Evolutionary conservation across 2,888 invertebrate genomes (phyloP), one percentile per base, ranked within the genome.

Genomic region (Selenia dentaria): DNA sequence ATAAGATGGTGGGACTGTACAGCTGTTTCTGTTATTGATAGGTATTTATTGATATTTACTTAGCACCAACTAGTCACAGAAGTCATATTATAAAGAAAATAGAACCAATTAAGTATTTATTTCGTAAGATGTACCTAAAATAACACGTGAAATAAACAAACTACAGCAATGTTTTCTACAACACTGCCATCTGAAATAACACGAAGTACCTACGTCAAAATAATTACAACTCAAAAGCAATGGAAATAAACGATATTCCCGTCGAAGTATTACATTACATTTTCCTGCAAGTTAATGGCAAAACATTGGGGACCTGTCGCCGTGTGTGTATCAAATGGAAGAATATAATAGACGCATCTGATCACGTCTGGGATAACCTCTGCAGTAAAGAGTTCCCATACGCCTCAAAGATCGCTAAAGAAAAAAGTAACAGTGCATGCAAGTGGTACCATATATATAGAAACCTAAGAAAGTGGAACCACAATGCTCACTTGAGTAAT

Each of bases 381-480:
- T 83, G 85, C 53, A 40, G 31, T 25, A 74, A 59, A 5, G 86
- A 86, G 24, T 78, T 61, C 35, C 71, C 63, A 51, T 65, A 71
- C 50, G 61, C 83, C 1, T 81, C 86, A 0, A 63, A 62, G 57
- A 75, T 86, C 9, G 86, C 86, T 1, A 84, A 74, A 61, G 70
- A 57, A n/a, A 85, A 81, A 52, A 62, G 71, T 4, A 79, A 79
- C 0, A 69, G 60, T 4, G 72, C 78, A 18, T 70, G 74, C 13
- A 63, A 55, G 24, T 88, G 86, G 85, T 78, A 78, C 40, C 67
- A 84, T 40, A 70, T 87, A 1, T 87, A 81, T 49, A 83, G 70
- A 42, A 88, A 87, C 51, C 52, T 87, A 2, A 66, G 59, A 46
- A 64, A 64, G 56, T 88, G 87, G 87, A 55, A 64, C 0, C 65